phyloP scores from a whole-genome alignment of 2,797 vertebrate genomes.

The Lagothrix lagotricha region DNA sequence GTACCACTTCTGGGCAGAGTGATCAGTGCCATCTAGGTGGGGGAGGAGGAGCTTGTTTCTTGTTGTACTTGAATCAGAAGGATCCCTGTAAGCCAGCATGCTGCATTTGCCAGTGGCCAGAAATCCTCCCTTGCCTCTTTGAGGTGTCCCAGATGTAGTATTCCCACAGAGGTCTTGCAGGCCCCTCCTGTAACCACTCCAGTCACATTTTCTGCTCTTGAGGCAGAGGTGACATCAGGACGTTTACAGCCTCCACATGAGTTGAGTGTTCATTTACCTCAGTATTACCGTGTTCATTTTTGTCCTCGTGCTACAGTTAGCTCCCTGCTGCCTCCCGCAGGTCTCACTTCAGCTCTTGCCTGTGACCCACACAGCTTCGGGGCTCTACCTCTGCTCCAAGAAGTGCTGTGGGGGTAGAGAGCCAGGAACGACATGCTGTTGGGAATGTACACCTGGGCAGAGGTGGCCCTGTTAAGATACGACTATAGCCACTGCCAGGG shows the following conservation, averaged over 20 bases:
- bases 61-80: neutral
- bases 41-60: neutral
- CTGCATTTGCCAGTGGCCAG: conserved; percentile 67
- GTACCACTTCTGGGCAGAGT: neutral
- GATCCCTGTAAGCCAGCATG: neutral
- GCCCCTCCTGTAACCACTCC: conserved; percentile 58
- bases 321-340: conserved; percentile 70
- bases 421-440: neutral
- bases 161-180: conserved; percentile 53
- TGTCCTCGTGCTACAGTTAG: conserved; percentile 73
- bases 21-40: conserved; percentile 60
- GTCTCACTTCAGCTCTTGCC: conserved; percentile 59
- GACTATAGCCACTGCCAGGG: conserved; percentile 63
- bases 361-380: conserved; percentile 56
- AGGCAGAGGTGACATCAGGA: conserved; percentile 70
- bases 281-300: conserved; percentile 73
- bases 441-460: neutral
- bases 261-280: conserved; percentile 82
- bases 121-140: neutral
- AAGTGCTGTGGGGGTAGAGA: conserved; percentile 41
- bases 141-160: conserved; percentile 13
- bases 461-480: neutral
- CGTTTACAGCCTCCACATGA: conserved; percentile 81
- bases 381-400: conserved; percentile 67
- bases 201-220: conserved; percentile 69